phyloP scores from a whole-genome alignment of 2,888 invertebrate species.

The Portevinia maculata region DNA sequence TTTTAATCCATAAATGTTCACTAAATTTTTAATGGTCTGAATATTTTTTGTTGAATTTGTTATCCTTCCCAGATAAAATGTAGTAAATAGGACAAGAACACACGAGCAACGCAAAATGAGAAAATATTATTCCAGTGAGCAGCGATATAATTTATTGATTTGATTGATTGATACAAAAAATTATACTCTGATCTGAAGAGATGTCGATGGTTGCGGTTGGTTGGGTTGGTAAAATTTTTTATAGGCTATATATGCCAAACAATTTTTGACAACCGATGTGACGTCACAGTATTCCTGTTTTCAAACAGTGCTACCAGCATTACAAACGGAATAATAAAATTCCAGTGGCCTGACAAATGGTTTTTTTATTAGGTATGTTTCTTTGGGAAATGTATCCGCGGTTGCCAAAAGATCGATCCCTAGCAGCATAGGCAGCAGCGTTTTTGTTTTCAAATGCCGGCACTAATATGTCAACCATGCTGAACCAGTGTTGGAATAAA shows the following conservation, averaged over 20 bases:
- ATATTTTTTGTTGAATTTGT: background rate
- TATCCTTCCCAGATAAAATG: slow-evolving; percentile 5
- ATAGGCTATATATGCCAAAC: background rate
- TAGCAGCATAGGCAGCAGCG: too few species aligned
- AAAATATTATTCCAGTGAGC: slow-evolving; percentile 41
- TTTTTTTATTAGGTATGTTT: too few species aligned
- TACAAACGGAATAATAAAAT: too few species aligned
- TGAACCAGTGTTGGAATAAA: too few species aligned
- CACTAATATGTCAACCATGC: too few species aligned
- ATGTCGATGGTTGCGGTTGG: too few species aligned
- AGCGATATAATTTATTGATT: slow-evolving; percentile 67
- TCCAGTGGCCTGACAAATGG: too few species aligned
- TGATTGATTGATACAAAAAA: slow-evolving; percentile 67
- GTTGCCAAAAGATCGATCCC: too few species aligned
- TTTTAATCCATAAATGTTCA: slow-evolving; percentile 50
- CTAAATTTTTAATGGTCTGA: slow-evolving; percentile 19
- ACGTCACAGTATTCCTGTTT: background rate
- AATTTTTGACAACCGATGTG: background rate
- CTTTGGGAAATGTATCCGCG: too few species aligned
- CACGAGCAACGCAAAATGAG: slow-evolving; percentile 29
- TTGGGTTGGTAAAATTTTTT: slow-evolving; percentile 32
- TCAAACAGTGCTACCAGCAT: too few species aligned
- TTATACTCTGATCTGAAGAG: slow-evolving; percentile 7
- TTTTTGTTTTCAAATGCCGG: too few species aligned
- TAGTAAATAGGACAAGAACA: slow-evolving; percentile 31